Evolutionary conservation across 1,140 invertebrate genomes (phyloP).

Genomic region (Megalonaias nervosa): DNA sequence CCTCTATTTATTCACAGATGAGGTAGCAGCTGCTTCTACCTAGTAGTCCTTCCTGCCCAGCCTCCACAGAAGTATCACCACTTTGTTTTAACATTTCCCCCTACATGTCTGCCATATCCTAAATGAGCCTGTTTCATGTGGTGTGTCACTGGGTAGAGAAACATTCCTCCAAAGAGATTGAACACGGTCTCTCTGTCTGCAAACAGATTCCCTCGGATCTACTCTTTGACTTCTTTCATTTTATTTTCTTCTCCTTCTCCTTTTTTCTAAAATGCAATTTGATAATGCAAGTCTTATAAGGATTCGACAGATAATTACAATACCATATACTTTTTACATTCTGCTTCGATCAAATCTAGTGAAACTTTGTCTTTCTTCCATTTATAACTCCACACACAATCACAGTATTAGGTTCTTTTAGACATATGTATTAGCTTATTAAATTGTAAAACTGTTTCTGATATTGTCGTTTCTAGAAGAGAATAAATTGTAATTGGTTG

Average conservation of each 20-base stretch:
- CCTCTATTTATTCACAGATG: constrained; percentile 90
- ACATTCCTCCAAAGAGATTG: constrained; percentile 86
- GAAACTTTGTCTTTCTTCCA: too few species aligned
- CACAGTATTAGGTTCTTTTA: too few species aligned
- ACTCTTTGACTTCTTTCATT: constrained; percentile 72
- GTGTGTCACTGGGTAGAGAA: constrained; percentile 87
- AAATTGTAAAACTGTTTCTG: too few species aligned
- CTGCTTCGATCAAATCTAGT: too few species aligned
- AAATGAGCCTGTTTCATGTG: constrained; percentile 93
- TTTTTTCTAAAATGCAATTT: constrained; percentile 51
- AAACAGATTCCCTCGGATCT: constrained; percentile 39
- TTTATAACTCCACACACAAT: too few species aligned
- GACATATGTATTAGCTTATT: too few species aligned
- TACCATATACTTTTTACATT: too few species aligned
- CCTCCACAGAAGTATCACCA: constrained; percentile 88
- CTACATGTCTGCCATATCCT: constrained; percentile 89
- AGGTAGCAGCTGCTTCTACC: constrained; percentile 92
- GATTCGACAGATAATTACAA: too few species aligned
- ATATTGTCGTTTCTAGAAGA: too few species aligned
- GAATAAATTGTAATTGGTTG: too few species aligned
- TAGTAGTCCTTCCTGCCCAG: constrained; percentile 87
- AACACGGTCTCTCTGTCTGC: constrained; percentile 80
- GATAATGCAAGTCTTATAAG: too few species aligned
- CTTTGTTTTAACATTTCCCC: constrained; percentile 90
- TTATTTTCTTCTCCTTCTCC: constrained; percentile 66